Conservation (phyloP, 1,140 invertebrate genomes). For the Reticulitermes speratus region DNA sequence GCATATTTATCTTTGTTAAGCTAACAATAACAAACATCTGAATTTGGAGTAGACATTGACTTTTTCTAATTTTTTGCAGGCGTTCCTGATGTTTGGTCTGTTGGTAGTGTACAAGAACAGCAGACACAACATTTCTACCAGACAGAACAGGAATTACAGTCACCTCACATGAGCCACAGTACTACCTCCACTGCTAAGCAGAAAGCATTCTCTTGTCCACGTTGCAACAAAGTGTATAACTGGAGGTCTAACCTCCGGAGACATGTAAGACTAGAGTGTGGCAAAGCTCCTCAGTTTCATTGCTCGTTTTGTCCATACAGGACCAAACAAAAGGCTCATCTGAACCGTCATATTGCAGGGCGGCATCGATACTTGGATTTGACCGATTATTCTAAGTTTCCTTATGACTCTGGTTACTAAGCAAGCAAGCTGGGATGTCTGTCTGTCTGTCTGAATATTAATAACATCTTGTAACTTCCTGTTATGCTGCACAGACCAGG, state of each 20-base stretch:
- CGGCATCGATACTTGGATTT: neutral
- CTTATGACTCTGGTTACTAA: neutral
- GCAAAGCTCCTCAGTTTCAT: conserved; percentile 44
- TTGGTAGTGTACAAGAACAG: neutral
- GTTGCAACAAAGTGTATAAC: conserved; percentile 44
- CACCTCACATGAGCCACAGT: neutral
- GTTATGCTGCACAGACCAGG: too few species aligned
- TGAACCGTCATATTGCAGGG: neutral
- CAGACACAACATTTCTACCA: neutral
- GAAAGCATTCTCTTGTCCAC: conserved; percentile 20
- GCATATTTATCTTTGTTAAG: too few species aligned
- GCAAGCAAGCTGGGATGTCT: neutral
- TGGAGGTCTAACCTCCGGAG: conserved; percentile 44
- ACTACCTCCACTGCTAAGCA: neutral
- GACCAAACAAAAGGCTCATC: neutral
- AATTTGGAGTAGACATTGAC: neutral
- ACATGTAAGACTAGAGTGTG: conserved; percentile 51
- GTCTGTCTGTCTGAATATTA: neutral
- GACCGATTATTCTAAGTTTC: neutral
- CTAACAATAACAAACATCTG: too few species aligned
- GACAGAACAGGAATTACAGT: neutral
- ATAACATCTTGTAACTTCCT: too few species aligned
- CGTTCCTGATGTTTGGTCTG: neutral
- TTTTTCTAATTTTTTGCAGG: neutral
- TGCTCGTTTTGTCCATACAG: conserved; percentile 42